Conservation (phyloP, 2,797 vertebrate genomes). For the Lutjanus argentimaculatus region DNA sequence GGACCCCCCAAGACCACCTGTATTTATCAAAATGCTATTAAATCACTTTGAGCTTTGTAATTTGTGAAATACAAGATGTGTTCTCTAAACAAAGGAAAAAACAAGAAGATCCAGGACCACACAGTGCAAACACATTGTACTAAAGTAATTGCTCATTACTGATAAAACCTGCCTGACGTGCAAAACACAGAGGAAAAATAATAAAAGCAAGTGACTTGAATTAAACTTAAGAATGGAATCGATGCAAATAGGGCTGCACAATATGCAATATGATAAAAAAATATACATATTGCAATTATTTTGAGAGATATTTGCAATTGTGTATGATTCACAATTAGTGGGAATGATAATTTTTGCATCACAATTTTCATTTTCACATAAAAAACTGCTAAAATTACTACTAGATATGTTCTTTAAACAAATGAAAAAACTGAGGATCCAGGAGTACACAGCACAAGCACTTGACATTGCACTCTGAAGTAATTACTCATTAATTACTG, state of each 20-base stretch:
- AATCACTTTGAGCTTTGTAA: not conserved
- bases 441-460: not conserved
- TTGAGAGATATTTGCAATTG: too few relatives aligned
- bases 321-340: too few relatives aligned
- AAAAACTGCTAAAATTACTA: too few relatives aligned
- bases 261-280: too few relatives aligned
- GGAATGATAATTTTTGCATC: too few relatives aligned
- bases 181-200: not conserved
- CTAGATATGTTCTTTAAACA: not conserved
- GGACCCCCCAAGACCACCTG: too few relatives aligned
- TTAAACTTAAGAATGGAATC: not conserved
- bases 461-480: constrained; percentile 6
- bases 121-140: constrained; percentile 4
- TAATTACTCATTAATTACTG: constrained; percentile 7
- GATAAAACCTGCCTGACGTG: not conserved
- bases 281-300: too few relatives aligned
- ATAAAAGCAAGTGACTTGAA: not conserved
- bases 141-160: constrained; percentile 5
- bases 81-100: not conserved
- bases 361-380: too few relatives aligned
- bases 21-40: too few relatives aligned
- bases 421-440: not conserved
- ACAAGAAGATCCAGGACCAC: not conserved
- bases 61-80: not conserved
- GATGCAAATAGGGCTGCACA: too few relatives aligned